Percentiles rank a stretch among this genome's conserved stretches.
phyloP scores from a whole-genome alignment of 2,113 vertebrate genomes.

The Chloebia gouldiae region DNA sequence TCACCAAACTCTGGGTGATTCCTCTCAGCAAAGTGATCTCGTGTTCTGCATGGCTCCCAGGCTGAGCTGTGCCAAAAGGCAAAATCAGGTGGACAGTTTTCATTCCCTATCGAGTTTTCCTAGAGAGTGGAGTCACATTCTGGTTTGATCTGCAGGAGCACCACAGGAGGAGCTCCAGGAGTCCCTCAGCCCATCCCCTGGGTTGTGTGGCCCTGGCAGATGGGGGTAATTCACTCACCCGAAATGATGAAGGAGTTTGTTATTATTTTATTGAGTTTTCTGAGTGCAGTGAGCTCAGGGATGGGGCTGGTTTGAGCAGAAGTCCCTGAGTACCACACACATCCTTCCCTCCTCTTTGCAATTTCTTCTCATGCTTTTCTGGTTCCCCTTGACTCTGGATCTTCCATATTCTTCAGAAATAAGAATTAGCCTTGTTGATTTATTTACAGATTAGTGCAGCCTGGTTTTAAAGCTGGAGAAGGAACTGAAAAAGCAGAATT shows the following conservation, averaged over 20 bases:
- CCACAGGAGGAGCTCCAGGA: not conserved
- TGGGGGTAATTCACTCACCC: not conserved
- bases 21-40: not conserved
- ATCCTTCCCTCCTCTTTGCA: not conserved
- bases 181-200: not conserved
- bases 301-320: not conserved
- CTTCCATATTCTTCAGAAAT: not conserved
- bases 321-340: not conserved
- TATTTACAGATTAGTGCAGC: not conserved
- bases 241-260: not conserved
- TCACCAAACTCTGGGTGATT: not conserved
- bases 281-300: not conserved
- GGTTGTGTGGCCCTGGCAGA: not conserved
- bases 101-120: not conserved
- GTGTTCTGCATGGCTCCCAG: not conserved
- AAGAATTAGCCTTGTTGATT: not conserved
- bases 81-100: not conserved
- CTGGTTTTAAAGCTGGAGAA: not conserved
- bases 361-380: not conserved
- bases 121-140: not conserved
- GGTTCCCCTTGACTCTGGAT: conserved; percentile 18
- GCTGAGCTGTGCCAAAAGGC: not conserved
- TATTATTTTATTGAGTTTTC: not conserved
- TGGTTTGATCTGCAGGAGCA: not conserved
- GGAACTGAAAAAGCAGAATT: not conserved